These are phyloP conservation scores for Trachymyrmex cornetzi DNA, from an alignment of 1,140 invertebrate species.

Conservation along the genomic window DNA sequence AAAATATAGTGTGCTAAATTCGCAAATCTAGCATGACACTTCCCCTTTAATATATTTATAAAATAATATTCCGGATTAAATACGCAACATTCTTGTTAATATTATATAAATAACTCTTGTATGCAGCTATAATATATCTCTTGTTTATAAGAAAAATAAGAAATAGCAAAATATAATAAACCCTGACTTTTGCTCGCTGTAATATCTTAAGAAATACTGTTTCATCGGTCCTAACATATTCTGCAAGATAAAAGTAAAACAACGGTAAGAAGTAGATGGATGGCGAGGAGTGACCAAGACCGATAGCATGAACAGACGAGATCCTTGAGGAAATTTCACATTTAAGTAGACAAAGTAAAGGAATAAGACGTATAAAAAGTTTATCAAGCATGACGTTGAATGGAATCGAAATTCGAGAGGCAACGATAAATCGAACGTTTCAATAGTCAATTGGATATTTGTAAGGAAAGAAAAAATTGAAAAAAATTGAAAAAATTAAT, in stretches of 20 bases:
- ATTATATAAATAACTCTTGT: neutral
- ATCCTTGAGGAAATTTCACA: conserved; percentile 55
- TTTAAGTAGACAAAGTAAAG: conserved; percentile 45
- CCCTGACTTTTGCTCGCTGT: conserved; percentile 3
- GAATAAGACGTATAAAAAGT: conserved; percentile 48
- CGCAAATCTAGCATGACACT: too few relatives aligned
- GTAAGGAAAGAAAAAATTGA: neutral
- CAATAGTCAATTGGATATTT: neutral
- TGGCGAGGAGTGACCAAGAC: conserved; percentile 52
- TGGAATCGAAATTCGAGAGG: conserved; percentile 17
- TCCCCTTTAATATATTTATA: neutral
- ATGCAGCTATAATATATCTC: neutral
- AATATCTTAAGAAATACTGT: conserved; percentile 12
- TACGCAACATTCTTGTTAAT: neutral
- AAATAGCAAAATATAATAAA: conserved; percentile 35
- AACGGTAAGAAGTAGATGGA: conserved; percentile 54
- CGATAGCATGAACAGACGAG: conserved; percentile 46
- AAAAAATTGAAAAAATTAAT: neutral
- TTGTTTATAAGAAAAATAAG: neutral
- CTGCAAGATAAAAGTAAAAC: conserved; percentile 39
- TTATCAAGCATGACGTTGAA: conserved; percentile 45
- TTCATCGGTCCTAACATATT: conserved; percentile 45
- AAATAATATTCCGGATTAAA: neutral
- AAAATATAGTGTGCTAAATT: too few relatives aligned
- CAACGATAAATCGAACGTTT: conserved; percentile 27